Percentiles rank a stretch among this genome's conserved stretches.
Evolutionary conservation across 2,797 vertebrate species (phyloP).

Genomic region (Craterocephalus amniculus): DNA sequence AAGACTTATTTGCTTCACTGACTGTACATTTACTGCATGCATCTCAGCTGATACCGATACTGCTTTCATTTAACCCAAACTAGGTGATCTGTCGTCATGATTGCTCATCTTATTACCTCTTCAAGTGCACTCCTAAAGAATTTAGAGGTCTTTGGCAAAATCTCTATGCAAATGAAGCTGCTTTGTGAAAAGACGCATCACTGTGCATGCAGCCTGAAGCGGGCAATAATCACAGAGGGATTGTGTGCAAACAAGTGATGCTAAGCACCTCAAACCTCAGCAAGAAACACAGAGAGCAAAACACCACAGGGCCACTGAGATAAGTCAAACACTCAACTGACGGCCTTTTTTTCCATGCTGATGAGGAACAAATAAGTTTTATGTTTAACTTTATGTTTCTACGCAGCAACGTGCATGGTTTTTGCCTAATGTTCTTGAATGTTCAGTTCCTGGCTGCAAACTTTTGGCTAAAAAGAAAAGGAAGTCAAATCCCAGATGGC

Average conservation of each 20-base stretch:
- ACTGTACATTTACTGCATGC: conserved; percentile 45
- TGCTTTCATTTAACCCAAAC: conserved; percentile 61
- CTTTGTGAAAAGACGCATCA: conserved; percentile 65
- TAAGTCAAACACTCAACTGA: conserved; percentile 57
- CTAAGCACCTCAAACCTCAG: conserved; percentile 76
- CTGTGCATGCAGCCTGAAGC: conserved; percentile 56
- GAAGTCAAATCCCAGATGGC: conserved; percentile 21
- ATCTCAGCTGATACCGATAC: conserved; percentile 42
- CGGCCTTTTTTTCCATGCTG: conserved; percentile 32
- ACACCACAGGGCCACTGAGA: conserved; percentile 29
- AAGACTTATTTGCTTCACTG: neutral
- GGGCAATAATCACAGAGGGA: conserved; percentile 78
- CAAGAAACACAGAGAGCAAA: conserved; percentile 47
- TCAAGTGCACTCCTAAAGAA: conserved; percentile 55
- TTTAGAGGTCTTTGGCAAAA: conserved; percentile 63
- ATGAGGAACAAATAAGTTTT: conserved; percentile 47
- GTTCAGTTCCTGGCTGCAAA: conserved; percentile 1
- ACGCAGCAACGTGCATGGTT: neutral
- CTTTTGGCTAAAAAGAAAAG: neutral
- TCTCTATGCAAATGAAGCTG: conserved; percentile 78
- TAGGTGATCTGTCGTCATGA: conserved; percentile 57
- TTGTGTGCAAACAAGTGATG: conserved; percentile 84
- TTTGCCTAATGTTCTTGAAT: neutral
- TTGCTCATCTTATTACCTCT: conserved; percentile 66
- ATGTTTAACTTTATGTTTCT: conserved; percentile 34